A percentile compares a stretch with the other conserved stretches of the same genome.
Evolutionary conservation across 2,113 vertebrate species (phyloP).

Genomic region (Felis catus): DNA sequence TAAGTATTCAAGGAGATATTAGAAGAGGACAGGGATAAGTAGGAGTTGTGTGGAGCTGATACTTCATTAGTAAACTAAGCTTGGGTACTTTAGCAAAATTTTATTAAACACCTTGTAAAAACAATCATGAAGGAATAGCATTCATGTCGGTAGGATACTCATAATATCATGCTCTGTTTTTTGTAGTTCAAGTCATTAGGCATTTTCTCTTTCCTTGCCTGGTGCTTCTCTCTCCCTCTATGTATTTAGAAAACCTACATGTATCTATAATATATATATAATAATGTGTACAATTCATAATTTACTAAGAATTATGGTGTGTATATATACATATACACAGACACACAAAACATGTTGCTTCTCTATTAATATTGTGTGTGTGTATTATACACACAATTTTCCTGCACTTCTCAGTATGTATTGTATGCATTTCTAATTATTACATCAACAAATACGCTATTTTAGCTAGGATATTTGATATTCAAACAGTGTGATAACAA

Average conservation of each 20-base stretch:
- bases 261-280: neutral
- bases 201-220: neutral
- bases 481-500: neutral
- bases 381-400: no score
- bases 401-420: neutral
- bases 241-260: neutral
- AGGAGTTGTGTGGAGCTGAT: neutral
- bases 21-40: neutral
- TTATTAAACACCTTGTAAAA: neutral
- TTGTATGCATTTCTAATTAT: neutral
- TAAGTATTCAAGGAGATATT: neutral
- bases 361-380: neutral
- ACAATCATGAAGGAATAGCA: neutral
- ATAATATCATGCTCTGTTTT: neutral
- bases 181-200: neutral
- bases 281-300: neutral
- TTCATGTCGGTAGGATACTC: no score
- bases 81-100: neutral
- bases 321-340: no score
- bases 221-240: neutral
- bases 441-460: neutral
- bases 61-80: neutral
- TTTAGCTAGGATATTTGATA: neutral
- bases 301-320: neutral
- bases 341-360: no score